Percentiles rank a stretch among this genome's conserved stretches.
These are phyloP conservation scores for Drosophila suzukii DNA, from an alignment of 1,140 invertebrate species.

Conservation along the genomic window DNA sequence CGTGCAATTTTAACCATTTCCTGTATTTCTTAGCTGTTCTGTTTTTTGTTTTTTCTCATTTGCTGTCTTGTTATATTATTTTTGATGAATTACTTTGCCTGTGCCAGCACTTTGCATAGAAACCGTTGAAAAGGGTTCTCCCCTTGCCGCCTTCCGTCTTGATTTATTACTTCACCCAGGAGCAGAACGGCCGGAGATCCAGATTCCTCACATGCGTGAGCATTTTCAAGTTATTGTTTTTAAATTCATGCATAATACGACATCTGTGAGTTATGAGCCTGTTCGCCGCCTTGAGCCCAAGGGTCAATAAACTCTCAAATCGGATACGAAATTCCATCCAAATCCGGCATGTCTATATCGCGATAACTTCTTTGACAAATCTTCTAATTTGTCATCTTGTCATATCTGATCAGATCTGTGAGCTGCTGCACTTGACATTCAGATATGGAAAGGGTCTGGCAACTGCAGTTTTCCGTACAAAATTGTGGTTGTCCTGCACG, in stretches of 20 bases:
- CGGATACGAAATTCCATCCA: constrained; percentile 7
- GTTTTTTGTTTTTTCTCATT: constrained; percentile 35
- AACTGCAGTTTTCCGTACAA: constrained; percentile 51
- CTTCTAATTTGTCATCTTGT: constrained; percentile 53
- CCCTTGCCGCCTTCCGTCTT: constrained; percentile 43
- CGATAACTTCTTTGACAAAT: constrained; percentile 47
- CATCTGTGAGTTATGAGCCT: constrained; percentile 69
- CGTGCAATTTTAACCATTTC: constrained; percentile 29
- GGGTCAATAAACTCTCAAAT: constrained; percentile 52
- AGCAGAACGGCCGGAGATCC: constrained; percentile 8
- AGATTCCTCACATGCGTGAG: constrained; percentile 35
- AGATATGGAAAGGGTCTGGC: constrained; percentile 41
- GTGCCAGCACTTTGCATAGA: constrained; percentile 53
- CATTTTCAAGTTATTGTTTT: constrained; percentile 65
- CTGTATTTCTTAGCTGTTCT: constrained; percentile 3
- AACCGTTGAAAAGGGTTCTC: constrained; percentile 60
- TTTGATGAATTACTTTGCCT: constrained; percentile 67
- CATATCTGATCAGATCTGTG: constrained; percentile 35
- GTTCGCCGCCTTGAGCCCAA: constrained; percentile 5
- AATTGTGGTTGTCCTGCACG: constrained; percentile 24
- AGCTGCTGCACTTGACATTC: constrained; percentile 57
- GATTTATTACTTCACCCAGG: constrained; percentile 58
- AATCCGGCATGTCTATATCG: constrained; percentile 20
- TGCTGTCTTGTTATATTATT: constrained; percentile 48
- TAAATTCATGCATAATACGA: constrained; percentile 68